These are phyloP conservation scores for Promerops cafer DNA, from an alignment of 2,113 vertebrate species.

Conservation along the genomic window DNA sequence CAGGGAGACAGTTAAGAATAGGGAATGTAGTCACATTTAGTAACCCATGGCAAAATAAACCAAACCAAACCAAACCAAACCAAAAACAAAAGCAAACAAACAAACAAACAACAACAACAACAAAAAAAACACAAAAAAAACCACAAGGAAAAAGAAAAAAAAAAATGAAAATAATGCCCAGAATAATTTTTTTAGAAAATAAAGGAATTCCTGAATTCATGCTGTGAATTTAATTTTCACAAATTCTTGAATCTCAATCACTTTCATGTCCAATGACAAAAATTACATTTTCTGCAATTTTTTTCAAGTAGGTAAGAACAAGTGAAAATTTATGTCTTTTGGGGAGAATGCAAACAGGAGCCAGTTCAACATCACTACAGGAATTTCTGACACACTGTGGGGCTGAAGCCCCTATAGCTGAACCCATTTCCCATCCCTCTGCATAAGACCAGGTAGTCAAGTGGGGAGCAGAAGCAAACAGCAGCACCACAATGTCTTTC, in stretches of 20 bases:
- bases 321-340: not conserved
- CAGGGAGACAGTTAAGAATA: not conserved
- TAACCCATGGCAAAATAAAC: not conserved
- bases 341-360: not conserved
- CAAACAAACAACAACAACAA: too few species aligned
- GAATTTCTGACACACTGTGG: not conserved
- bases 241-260: not conserved
- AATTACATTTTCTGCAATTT: not conserved
- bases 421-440: not conserved
- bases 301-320: not conserved
- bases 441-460: not conserved
- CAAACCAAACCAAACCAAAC: too few species aligned
- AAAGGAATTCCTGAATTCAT: not conserved
- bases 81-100: not conserved
- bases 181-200: not conserved
- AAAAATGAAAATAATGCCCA: not conserved
- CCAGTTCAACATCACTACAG: accelerated
- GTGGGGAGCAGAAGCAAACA: not conserved
- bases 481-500: not conserved
- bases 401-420: not conserved
- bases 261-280: not conserved
- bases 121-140: not conserved
- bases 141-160: not conserved
- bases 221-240: accelerated
- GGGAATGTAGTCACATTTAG: not conserved